Evolutionary conservation across 2,797 vertebrate species (phyloP), one percentile per base, ranked within the genome.

Genomic region (Coregonus sp.): DNA sequence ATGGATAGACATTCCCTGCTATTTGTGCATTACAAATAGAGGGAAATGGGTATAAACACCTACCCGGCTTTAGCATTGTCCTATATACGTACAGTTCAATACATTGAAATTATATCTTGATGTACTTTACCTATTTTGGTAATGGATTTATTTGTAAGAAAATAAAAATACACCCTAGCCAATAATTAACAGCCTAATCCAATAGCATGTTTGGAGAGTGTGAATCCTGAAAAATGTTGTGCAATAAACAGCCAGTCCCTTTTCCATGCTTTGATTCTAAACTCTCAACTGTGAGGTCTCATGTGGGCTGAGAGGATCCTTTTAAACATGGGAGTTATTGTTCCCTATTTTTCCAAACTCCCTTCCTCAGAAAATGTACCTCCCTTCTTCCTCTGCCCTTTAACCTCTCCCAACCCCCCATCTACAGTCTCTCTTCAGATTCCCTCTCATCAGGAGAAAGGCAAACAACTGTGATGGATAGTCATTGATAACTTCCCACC

Each of bases 401-500:
- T 93, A 91, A 93, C 93, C 95, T 93, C 89, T 90, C 90, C 91
- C 91, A 90, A 61, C 78, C 78, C 78, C 93, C 90, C 88, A 89
- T 81, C 84, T 84, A 76, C 75, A 74, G 59, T 81, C 79, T 54
- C 70, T 73, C 70, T 67, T 79, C 79, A 82, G 86, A 82, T 90
- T 91, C 86, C 90, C 84, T 88, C 90, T 89, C 85, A 76, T 87
- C 81, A 71, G 86, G 84, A 86, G 78, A 77, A 86, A 88, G 87
- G 89, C 86, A 93, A 94, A 93, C 91, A 91, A 85, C 89, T 76
- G 40, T 40, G 92, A 96, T 94, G 93, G 94, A 95, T 94, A 81
- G 85, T 93, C 95, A 96, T 95, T 95, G 94, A 96, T 97, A 89
- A 94, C 94, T 96, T 94, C 91, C 88, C 84, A 85, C 91, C 91